Base-by-base conservation (phyloP, 37 sponge, comb jelly and placozoan genomes). In the Mnemiopsis leidyi region DNA sequence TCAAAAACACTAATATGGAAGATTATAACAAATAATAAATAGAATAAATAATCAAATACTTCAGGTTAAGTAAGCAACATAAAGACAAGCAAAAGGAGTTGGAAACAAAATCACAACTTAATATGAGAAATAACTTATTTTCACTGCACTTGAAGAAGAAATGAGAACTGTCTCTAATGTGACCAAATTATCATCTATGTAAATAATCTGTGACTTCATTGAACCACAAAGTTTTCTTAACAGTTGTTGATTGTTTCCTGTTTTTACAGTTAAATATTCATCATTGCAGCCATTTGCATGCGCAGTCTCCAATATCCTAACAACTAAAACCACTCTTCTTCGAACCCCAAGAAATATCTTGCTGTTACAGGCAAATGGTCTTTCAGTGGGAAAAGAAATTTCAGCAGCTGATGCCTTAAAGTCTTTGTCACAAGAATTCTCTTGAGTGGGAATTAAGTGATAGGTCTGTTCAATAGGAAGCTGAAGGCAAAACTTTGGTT, bases 181-280 rank as follows among this genome's bases (percentile, higher is more conserved):
- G 61, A 48, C 61, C 5, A 48, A 5, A 48, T 48, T 48, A 13
- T 13, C 13, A 48, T 48, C 9, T 5, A 25, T 20, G 21, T 69
- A 25, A 20, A 69, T 69, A 23, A 69, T 69, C 29, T 69, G 73
- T 25, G 24, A 21, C 3, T 69, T 25, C 73, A 69, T 69, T 28
- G 73, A 69, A 69, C 73, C 73, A 69, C 73, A 69, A 1, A 69
- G 73, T 25, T 69, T 69, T 21, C 2, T 69, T 69, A 69, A 25
- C 73, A 69, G 2, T 20, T 69, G 7, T 69, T 25, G 28, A 20
- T 20, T 20, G 24, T 69, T 69, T 21, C 28, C 73, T n/a, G 29
- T 25, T 69, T 69, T 69, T 28, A 69, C n/a, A 2, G 21, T 69
- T 25, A 69, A 25, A 25, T 23, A 69, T 21, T 69, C 73, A 5